These are phyloP conservation scores for Caenorhabditis macrosperma DNA, from an alignment of 2,888 invertebrate genomes.

Conservation along the genomic window DNA sequence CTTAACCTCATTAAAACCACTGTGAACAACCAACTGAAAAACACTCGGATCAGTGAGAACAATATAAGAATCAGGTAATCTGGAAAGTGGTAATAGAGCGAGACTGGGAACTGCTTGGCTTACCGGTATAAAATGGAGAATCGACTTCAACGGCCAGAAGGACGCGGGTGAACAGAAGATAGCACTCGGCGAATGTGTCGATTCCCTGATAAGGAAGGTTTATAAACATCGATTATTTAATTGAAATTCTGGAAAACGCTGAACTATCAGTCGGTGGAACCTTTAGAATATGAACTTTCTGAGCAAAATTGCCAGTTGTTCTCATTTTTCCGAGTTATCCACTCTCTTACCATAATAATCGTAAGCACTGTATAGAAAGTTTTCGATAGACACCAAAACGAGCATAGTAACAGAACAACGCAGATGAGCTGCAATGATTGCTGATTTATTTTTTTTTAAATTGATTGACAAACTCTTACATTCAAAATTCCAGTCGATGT, in stretches of 20 bases:
- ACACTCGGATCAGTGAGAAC: conserved; percentile 18
- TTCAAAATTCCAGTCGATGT: conserved; percentile 34
- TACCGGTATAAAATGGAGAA: conserved; percentile 20
- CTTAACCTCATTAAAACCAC: conserved; percentile 38
- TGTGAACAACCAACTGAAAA: conserved; percentile 25
- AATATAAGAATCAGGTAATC: conserved; percentile 29
- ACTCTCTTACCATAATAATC: conserved; percentile 19
- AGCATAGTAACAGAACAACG: conserved; percentile 15
- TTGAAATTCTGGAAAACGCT: background rate
- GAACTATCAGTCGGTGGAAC: background rate
- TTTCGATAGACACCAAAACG: conserved; percentile 39
- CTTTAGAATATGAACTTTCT: background rate
- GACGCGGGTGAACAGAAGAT: conserved; percentile 25
- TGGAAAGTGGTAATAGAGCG: background rate
- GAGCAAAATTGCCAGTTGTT: background rate
- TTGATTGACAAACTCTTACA: background rate
- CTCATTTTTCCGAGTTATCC: background rate
- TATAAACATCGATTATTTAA: background rate
- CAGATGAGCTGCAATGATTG: conserved; percentile 37
- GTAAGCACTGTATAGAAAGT: conserved; percentile 31
- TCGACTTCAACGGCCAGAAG: conserved; percentile 17
- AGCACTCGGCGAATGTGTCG: conserved; percentile 28
- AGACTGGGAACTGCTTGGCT: background rate
- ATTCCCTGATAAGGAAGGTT: too few species aligned
- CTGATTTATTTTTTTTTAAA: too few species aligned